Evolutionary conservation across 2,797 vertebrate species (phyloP).

Genomic region (Steatocranus sp.): DNA sequence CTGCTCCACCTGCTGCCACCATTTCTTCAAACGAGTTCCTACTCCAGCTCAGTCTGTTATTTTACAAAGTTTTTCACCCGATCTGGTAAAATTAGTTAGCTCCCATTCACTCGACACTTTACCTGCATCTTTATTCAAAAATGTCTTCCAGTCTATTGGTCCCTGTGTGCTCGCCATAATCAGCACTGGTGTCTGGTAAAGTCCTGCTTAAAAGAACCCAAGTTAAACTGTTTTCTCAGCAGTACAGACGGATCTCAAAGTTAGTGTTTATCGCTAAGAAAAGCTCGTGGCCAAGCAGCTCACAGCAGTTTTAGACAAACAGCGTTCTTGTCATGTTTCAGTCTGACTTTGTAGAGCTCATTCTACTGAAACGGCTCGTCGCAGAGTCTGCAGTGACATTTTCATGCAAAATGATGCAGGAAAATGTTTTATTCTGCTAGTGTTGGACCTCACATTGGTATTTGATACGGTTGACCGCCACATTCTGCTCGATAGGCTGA

Average conservation of each 20-base stretch:
- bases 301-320: neutral
- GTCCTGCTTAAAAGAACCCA: no score
- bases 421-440: neutral
- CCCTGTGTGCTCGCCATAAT: neutral
- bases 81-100: neutral
- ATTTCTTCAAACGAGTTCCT: neutral
- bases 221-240: neutral
- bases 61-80: neutral
- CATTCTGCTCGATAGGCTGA: accelerated
- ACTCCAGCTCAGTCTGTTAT: neutral
- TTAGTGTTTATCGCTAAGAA: accelerated
- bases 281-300: neutral
- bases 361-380: accelerated
- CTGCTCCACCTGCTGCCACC: neutral
- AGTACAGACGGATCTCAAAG: neutral
- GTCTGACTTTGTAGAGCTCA: neutral
- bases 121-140: neutral
- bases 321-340: neutral
- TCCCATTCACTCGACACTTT: accelerated
- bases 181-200: neutral
- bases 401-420: neutral
- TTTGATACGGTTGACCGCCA: neutral
- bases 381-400: accelerated
- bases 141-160: neutral
- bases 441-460: neutral